These are phyloP conservation scores for Apamea monoglypha DNA, from an alignment of 2,888 invertebrate species.

Conservation along the genomic window DNA sequence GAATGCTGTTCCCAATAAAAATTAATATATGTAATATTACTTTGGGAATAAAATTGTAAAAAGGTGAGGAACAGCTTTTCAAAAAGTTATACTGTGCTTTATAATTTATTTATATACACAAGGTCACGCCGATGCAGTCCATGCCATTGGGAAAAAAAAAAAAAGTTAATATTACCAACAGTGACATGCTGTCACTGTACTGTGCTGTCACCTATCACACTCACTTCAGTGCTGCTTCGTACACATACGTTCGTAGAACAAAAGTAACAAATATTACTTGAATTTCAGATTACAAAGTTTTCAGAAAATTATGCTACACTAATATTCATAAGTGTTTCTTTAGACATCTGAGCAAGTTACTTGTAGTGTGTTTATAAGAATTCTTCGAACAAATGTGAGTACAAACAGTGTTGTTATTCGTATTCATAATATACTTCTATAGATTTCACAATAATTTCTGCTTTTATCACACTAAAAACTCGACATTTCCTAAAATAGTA, in stretches of 20 bases:
- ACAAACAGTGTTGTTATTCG: slow-evolving; percentile 8
- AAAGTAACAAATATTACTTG: neutral
- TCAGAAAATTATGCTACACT: neutral
- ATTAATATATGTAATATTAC: no score
- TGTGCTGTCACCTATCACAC: neutral
- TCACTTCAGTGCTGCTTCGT: neutral
- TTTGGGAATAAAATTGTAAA: no score
- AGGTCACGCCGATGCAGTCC: no score
- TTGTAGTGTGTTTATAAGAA: neutral
- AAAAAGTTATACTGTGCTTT: no score
- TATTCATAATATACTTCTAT: neutral
- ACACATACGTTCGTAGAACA: neutral
- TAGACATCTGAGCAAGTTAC: neutral
- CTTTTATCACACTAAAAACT: neutral
- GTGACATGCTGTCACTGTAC: neutral
- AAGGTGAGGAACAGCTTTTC: no score
- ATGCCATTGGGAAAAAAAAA: no score
- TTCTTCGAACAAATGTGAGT: slow-evolving; percentile 36
- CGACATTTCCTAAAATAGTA: neutral
- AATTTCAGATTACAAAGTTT: slow-evolving; percentile 8
- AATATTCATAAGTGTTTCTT: neutral
- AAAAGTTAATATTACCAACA: neutral
- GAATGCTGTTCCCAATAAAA: no score
- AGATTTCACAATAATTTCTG: slow-evolving; percentile 2
- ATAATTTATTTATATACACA: no score